Conservation (phyloP, 2,888 invertebrate species). For the Drosophila meridionalis region DNA sequence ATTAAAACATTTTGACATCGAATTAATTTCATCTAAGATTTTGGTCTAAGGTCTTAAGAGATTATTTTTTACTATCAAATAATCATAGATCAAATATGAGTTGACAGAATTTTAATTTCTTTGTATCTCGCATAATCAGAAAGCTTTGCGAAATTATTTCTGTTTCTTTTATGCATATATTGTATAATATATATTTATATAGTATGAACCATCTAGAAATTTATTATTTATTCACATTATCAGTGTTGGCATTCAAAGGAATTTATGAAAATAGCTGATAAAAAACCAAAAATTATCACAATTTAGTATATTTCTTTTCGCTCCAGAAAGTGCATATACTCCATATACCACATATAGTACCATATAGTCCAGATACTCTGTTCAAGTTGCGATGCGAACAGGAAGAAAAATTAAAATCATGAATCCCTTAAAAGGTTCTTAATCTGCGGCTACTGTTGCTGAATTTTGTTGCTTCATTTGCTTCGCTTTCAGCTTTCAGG, state of each 20-base stretch:
- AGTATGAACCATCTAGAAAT: not conserved
- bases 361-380: not conserved
- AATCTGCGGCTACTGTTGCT: constrained; percentile 80
- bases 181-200: not conserved
- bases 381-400: constrained; percentile 10
- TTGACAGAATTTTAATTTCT: not conserved
- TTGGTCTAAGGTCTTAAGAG: not conserved
- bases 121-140: not conserved
- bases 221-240: not conserved
- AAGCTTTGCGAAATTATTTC: not conserved
- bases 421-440: constrained; percentile 84
- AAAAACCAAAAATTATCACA: not conserved
- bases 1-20: not conserved
- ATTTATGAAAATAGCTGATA: not conserved
- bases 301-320: not conserved
- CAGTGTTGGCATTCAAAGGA: not conserved
- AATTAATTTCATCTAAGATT: not conserved
- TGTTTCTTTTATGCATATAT: not conserved
- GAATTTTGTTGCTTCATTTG: constrained; percentile 79
- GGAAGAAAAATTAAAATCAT: constrained; percentile 58
- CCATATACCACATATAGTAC: not conserved
- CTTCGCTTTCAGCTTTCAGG: constrained; percentile 6
- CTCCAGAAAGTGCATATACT: not conserved
- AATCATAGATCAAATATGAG: not conserved
- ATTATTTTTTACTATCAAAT: not conserved